A percentile compares a stretch with the other conserved stretches of the same genome.
Evolutionary conservation across 2,888 invertebrate species (phyloP).

Genomic region (Tolmerus cingulatus): DNA sequence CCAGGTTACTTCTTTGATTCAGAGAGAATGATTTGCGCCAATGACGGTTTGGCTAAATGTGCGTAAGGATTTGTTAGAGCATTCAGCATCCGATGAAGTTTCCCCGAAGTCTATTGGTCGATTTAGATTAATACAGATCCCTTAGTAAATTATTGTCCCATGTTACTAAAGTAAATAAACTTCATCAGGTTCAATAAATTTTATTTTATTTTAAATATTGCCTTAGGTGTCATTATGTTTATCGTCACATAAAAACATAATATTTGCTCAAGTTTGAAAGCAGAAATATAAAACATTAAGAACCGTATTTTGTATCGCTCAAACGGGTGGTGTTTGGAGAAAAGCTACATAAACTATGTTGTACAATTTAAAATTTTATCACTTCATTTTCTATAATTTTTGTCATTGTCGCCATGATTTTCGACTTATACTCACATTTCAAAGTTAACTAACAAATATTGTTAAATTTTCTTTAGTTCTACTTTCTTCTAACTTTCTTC

Average conservation of each 20-base stretch:
- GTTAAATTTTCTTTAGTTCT: no score
- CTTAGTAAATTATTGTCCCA: neutral
- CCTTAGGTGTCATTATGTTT: neutral
- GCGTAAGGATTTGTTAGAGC: neutral
- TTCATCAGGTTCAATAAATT: neutral
- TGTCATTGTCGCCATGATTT: no score
- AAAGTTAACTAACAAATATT: no score
- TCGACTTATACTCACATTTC: no score
- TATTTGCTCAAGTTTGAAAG: no score
- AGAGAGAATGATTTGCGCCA: neutral
- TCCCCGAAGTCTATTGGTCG: neutral
- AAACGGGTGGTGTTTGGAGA: no score
- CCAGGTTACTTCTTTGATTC: constrained; percentile 44
- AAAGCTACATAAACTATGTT: no score
- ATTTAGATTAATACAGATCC: neutral
- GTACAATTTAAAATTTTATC: no score
- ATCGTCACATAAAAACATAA: no score
- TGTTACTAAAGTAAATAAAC: neutral
- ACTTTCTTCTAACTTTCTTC: no score
- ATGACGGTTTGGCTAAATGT: neutral
- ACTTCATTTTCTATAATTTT: no score
- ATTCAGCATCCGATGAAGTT: neutral
- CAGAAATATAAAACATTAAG: neutral
- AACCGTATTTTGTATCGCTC: no score
- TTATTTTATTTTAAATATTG: neutral